Evolutionary conservation across 35 echinoderm and acorn worm species (phyloP).

Genomic region (Hemicentrotus pulcherrimus): DNA sequence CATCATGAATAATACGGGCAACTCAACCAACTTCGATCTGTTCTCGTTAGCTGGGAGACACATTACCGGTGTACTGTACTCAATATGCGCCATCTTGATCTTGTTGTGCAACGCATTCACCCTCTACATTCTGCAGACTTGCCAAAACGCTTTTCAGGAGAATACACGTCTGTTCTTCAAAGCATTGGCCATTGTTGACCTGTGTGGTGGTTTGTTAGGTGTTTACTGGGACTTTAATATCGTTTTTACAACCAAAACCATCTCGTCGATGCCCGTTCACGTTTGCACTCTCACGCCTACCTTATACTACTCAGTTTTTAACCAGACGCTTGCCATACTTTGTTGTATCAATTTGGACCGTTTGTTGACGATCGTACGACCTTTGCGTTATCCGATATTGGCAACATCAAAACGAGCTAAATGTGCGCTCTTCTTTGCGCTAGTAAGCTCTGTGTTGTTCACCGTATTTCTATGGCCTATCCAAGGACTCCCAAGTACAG

Average conservation of each 20-base stretch:
- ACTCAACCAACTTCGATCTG: not conserved
- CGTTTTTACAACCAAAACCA: not conserved
- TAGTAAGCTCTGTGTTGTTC: not conserved
- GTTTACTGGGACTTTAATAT: not conserved
- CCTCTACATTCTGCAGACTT: not conserved
- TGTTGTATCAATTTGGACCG: not conserved
- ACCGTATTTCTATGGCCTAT: not conserved
- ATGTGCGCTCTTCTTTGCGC: not conserved
- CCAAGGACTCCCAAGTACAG: not conserved
- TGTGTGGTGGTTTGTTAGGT: not conserved
- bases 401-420: not conserved
- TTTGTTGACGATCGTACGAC: not conserved
- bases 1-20: not conserved
- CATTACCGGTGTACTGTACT: not conserved
- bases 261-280: not conserved
- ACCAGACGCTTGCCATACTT: not conserved
- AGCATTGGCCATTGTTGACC: not conserved
- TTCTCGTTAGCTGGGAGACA: not conserved
- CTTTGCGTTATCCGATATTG: not conserved
- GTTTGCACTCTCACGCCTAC: not conserved
- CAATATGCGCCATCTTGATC: not conserved
- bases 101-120: not conserved
- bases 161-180: not conserved
- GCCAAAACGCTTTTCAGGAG: not conserved
- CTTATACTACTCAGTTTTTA: not conserved